phyloP scores from a whole-genome alignment of 1,140 invertebrate genomes.

The Muscidifurax raptorellus region DNA sequence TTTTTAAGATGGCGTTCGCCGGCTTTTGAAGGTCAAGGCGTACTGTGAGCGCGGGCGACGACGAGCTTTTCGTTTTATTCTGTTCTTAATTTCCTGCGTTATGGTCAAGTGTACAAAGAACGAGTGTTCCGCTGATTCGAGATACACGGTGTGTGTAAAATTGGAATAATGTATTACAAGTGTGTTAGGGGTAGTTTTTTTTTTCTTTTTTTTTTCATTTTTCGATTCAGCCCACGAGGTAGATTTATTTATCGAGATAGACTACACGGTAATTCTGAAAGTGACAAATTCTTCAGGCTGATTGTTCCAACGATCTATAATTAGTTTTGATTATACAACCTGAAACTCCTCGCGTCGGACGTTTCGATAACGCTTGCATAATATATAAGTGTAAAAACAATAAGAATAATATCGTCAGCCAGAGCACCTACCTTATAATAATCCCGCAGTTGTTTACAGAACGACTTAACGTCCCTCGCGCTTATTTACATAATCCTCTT shows the following conservation, averaged over 20 bases:
- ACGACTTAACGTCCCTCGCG: neutral
- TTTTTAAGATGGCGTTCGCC: conserved; percentile 44
- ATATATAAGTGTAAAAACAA: neutral
- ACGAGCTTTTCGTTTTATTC: neutral
- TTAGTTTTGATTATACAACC: too few species aligned
- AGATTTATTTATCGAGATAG: too few species aligned
- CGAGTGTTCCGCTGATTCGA: neutral
- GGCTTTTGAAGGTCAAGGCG: conserved; percentile 36
- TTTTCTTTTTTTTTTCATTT: too few species aligned
- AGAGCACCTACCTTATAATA: neutral
- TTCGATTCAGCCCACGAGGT: too few species aligned
- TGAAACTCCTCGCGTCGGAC: too few species aligned
- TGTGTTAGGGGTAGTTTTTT: too few species aligned
- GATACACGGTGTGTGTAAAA: neutral
- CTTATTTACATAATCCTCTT: neutral
- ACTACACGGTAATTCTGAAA: too few species aligned
- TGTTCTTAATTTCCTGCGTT: neutral
- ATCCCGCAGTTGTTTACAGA: neutral
- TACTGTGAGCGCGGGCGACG: too few species aligned
- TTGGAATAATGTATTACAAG: too few species aligned
- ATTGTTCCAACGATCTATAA: too few species aligned
- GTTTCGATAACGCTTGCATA: too few species aligned
- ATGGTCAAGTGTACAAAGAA: neutral
- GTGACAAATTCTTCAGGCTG: too few species aligned
- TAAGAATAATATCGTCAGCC: neutral